Conservation (phyloP, 2,797 vertebrate genomes). For the Betta splendens region DNA sequence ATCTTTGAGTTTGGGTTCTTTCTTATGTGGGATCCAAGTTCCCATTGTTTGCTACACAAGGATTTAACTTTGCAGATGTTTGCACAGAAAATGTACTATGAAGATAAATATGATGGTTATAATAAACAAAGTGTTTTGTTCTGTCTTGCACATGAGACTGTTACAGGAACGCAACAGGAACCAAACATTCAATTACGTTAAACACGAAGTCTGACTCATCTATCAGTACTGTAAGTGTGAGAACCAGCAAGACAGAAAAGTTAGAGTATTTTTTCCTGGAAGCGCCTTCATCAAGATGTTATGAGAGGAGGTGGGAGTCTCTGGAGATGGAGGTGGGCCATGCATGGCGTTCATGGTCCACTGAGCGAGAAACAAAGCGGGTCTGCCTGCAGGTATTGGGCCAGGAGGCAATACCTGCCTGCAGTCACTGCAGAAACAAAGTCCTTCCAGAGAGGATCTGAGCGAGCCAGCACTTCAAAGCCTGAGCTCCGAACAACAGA, state of each 20-base stretch:
- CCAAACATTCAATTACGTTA: background rate
- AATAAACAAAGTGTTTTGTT: constrained; percentile 1
- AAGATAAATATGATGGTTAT: constrained; percentile 8
- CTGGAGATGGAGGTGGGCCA: constrained; percentile 48
- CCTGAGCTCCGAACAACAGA: constrained; percentile 54
- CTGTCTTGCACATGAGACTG: background rate
- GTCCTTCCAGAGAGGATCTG: constrained; percentile 47
- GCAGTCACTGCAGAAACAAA: constrained; percentile 59
- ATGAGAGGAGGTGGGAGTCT: constrained; percentile 42
- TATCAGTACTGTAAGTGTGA: background rate
- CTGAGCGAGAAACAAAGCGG: constrained; percentile 65
- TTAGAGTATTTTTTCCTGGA: constrained; percentile 37
- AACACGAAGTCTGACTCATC: constrained; percentile 10
- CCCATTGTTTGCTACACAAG: too few relatives aligned
- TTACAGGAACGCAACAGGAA: constrained; percentile 7
- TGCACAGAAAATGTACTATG: constrained; percentile 14
- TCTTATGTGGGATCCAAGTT: too few relatives aligned
- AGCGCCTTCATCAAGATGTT: constrained; percentile 57
- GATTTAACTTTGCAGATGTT: background rate
- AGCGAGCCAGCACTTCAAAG: constrained; percentile 52
- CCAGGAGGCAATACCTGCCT: constrained; percentile 56
- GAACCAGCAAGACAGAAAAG: background rate
- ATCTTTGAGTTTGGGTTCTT: too few relatives aligned
- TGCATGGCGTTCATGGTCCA: constrained; percentile 53
- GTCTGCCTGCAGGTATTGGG: constrained; percentile 53